Base-by-base conservation (phyloP, 2,888 invertebrate genomes). In the Cantharis rustica region DNA sequence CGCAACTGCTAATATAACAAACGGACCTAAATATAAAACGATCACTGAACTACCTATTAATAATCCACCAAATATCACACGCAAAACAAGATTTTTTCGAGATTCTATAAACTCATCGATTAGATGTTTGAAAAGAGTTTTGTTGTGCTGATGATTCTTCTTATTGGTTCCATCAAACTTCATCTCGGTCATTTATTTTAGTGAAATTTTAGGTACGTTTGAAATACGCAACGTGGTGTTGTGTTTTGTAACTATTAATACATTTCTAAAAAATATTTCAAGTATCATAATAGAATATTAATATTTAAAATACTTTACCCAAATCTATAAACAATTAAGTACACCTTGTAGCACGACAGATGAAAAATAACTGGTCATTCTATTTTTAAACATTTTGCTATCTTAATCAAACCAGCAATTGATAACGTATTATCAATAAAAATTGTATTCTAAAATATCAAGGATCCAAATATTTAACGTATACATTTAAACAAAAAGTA, bases 1-100 rank as follows among this genome's bases (percentile, higher is more conserved):
- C 1, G 97, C 96, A 95, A 96, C 94, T 72, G 96, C 92, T 93
- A 98, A 97, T 69, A 99, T 91, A 79, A 96, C 96, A 79, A 98
- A 89, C 11, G 98, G 98, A 61, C 99, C 99, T 13, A 95, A 93
- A 88, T 96, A 97, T 85, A 99, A 96, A 79, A 98, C 93, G 72
- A 97, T 90, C 80, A 94, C 93, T 89, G 99, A 99, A 11, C 93
- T 93, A 79, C 93, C 93, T 85, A 99, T 96, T 96, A 99, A 97
- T 80, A 97, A 89, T 92, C 95, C 93, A 69, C 97, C 95, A 86
- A 98, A 98, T 84, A 99, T 96, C 16, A 96, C 96, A 31, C 74
- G 26, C 20, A 74, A 64, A n/a, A 74, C 10, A 20, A n/a, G 62
- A 16, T 69, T 63, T 17, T 13, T 62, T 16, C 27, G 47, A 23